Conservation (phyloP, 2,888 invertebrate genomes). For the Tetanocera ferruginea region DNA sequence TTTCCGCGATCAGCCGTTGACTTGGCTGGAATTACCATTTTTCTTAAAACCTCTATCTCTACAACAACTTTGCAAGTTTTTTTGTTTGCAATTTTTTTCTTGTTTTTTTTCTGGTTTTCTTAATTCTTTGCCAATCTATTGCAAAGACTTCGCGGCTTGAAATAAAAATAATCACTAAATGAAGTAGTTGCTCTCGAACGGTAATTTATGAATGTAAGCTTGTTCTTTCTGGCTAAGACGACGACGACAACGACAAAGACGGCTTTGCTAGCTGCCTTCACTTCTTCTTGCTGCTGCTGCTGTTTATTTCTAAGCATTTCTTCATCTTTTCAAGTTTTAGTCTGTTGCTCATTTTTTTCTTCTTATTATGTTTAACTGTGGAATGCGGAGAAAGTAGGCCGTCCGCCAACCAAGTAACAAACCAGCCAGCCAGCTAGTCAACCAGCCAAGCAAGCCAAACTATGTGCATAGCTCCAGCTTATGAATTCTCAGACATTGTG, state of each 20-base stretch:
- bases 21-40: conserved; percentile 17
- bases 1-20: conserved; percentile 22
- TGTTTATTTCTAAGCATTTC: not conserved
- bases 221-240: conserved; percentile 8
- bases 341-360: conserved; percentile 13
- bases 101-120: not conserved
- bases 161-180: not conserved
- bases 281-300: not conserved
- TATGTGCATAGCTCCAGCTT: not conserved
- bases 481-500: conserved; percentile 23
- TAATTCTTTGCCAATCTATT: not conserved
- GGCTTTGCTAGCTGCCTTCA: conserved; percentile 2
- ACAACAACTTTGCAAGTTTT: not conserved
- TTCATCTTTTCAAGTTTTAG: conserved; percentile 25
- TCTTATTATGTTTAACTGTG: conserved; percentile 57
- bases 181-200: conserved; percentile 31
- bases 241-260: not conserved
- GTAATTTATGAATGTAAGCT: conserved; percentile 25
- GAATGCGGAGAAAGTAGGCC: conserved; percentile 70
- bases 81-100: not conserved
- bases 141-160: not conserved
- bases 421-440: conserved; percentile 8
- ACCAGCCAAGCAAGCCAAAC: not conserved
- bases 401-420: conserved; percentile 41
- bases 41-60: not conserved